A percentile compares a stretch with the other conserved stretches of the same genome.
phyloP scores from a whole-genome alignment of 2,888 invertebrate genomes.

The Diaphora mendica region DNA sequence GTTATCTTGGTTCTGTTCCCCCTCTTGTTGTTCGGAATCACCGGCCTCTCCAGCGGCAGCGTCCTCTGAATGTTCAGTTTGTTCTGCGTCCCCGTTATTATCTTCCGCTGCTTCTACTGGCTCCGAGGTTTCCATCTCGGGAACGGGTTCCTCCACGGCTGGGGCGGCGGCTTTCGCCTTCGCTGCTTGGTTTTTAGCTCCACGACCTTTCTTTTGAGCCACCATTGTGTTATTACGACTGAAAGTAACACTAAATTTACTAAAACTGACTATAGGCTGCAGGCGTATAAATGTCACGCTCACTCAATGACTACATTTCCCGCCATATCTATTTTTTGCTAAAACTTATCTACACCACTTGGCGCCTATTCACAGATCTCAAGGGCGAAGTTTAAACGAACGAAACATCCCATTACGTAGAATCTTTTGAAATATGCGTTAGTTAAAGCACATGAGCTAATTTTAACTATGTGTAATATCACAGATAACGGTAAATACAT shows the following conservation, averaged over 20 bases:
- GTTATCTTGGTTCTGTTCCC: constrained; percentile 57
- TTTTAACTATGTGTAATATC: constrained; percentile 48
- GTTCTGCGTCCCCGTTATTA: constrained; percentile 75
- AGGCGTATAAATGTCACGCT: constrained; percentile 50
- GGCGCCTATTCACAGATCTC: constrained; percentile 73
- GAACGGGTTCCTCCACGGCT: constrained; percentile 64
- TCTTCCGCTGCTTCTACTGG: constrained; percentile 64
- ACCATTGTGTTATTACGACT: constrained; percentile 71
- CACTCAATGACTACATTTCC: constrained; percentile 61
- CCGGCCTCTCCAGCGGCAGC: constrained; percentile 46
- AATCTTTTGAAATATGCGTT: constrained; percentile 40
- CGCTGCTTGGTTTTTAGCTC: constrained; percentile 75
- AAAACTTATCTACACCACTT: constrained; percentile 62
- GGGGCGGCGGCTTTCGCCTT: constrained; percentile 71
- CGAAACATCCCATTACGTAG: constrained; percentile 58
- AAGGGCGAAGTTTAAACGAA: constrained; percentile 71
- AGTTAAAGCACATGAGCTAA: constrained; percentile 40
- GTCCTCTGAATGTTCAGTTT: constrained; percentile 63
- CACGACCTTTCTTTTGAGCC: constrained; percentile 81
- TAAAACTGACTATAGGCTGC: constrained; percentile 39
- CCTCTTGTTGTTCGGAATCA: constrained; percentile 50
- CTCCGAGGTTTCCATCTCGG: constrained; percentile 61
- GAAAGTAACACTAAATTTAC: constrained; percentile 50
- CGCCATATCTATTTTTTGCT: constrained; percentile 67
- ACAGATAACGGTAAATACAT: constrained; percentile 68